Evolutionary conservation across 2,797 vertebrate genomes (phyloP).

Genomic region (Xenentodon cancila): DNA sequence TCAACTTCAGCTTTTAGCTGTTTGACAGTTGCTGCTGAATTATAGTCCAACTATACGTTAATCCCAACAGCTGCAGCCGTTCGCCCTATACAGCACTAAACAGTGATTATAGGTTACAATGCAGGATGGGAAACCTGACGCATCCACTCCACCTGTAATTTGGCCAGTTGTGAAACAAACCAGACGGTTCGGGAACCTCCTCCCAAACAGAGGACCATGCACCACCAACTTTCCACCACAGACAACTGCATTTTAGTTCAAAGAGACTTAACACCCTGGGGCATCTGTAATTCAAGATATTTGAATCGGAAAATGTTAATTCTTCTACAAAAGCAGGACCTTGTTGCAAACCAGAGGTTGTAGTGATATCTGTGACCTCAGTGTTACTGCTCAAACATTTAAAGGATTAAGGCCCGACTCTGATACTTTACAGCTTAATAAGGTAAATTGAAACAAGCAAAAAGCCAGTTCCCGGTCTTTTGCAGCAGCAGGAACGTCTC

Average conservation of each 20-base stretch:
- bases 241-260: conserved; percentile 8
- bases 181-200: conserved; percentile 47
- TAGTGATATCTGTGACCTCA: no score
- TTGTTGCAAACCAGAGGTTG: no score
- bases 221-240: conserved; percentile 27
- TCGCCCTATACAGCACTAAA: conserved; percentile 56
- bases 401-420: no score
- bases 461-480: no score
- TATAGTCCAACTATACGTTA: conserved; percentile 19
- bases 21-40: conserved; percentile 25
- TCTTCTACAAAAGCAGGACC: no score
- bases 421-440: no score
- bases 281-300: no score
- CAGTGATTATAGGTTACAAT: conserved; percentile 67
- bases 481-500: no score
- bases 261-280: conserved; percentile 1
- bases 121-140: conserved; percentile 61
- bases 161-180: conserved; percentile 65
- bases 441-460: no score
- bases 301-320: no score
- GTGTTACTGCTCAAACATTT: no score
- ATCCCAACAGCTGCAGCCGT: conserved; percentile 45
- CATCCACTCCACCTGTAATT: conserved; percentile 74
- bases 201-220: conserved; percentile 9
- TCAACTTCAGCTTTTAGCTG: conserved; percentile 30